A percentile compares a stretch with the other conserved stretches of the same genome.
Evolutionary conservation across 1,140 invertebrate species (phyloP).

Genomic region (Apis dorsata): DNA sequence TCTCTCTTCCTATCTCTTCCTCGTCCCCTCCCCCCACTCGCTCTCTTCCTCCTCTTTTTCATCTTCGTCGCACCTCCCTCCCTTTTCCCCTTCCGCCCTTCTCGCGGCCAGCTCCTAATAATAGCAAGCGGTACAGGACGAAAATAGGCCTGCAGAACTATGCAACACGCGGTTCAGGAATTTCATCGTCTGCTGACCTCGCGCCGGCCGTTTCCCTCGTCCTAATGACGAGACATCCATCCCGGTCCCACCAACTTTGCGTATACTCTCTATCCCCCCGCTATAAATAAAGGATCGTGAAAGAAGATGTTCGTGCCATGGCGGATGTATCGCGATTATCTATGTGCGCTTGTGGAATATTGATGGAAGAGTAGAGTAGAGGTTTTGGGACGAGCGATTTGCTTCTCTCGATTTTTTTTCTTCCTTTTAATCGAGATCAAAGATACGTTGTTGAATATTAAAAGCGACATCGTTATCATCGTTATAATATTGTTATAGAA

Average conservation of each 20-base stretch:
- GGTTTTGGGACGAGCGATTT: too few species aligned
- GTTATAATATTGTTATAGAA: too few species aligned
- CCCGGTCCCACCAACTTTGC: background rate
- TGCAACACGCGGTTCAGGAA: slow-evolving; percentile 62
- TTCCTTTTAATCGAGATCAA: too few species aligned
- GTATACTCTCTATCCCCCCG: background rate
- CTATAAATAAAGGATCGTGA: slow-evolving; percentile 12
- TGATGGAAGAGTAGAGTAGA: too few species aligned
- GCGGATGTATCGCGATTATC: too few species aligned
- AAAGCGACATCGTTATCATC: too few species aligned
- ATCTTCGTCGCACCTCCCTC: background rate
- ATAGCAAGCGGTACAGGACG: slow-evolving; percentile 59
- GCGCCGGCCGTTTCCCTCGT: slow-evolving; percentile 55
- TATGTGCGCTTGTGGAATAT: too few species aligned
- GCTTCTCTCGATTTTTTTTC: too few species aligned
- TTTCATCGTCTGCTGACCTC: slow-evolving; percentile 65
- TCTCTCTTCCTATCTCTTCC: background rate
- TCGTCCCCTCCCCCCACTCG: background rate
- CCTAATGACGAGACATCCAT: slow-evolving; percentile 48
- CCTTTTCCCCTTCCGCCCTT: slow-evolving; percentile 12
- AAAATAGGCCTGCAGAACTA: slow-evolving; percentile 65
- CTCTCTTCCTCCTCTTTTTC: background rate
- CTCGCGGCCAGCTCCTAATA: slow-evolving; percentile 49
- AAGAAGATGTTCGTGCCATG: too few species aligned
- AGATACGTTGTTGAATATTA: too few species aligned